phyloP scores from a whole-genome alignment of 64 coral and sea anemone genomes.

The Catalaphyllia jardinei region DNA sequence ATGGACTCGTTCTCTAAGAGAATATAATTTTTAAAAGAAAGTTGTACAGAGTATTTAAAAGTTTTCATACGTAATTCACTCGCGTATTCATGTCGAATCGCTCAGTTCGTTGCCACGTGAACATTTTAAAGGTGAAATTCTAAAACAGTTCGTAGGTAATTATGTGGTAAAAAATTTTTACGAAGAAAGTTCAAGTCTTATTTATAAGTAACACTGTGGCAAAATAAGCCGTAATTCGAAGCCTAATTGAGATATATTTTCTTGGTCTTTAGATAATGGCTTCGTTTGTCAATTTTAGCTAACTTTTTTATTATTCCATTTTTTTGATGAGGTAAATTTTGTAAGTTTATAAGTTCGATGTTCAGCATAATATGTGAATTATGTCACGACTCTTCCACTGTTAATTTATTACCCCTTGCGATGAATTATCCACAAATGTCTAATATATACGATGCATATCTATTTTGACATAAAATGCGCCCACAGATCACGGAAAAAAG shows the following conservation, averaged over 20 bases:
- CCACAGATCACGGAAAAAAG: slow-evolving; percentile 11
- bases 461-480: not conserved
- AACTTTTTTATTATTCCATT: not conserved
- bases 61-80: slow-evolving; percentile 40
- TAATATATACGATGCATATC: slow-evolving; percentile 40
- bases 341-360: not conserved
- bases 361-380: slow-evolving; percentile 30
- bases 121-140: not conserved
- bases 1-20: slow-evolving; percentile 32
- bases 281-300: not conserved
- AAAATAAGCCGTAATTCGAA: not conserved
- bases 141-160: not conserved
- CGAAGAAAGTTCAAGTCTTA: not conserved
- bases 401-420: slow-evolving; percentile 49
- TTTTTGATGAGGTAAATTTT: not conserved
- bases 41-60: slow-evolving; percentile 51
- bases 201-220: slow-evolving; percentile 12
- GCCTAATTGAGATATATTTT: not conserved
- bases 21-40: slow-evolving; percentile 27
- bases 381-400: not conserved
- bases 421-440: slow-evolving; percentile 27
- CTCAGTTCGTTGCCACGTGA: not conserved
- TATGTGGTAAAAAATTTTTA: not conserved
- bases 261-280: not conserved
- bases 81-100: slow-evolving; percentile 21